Evolutionary conservation across 2,888 invertebrate genomes (phyloP), one percentile per base, ranked within the genome.

Genomic region (Eupithecia dodoneata): DNA sequence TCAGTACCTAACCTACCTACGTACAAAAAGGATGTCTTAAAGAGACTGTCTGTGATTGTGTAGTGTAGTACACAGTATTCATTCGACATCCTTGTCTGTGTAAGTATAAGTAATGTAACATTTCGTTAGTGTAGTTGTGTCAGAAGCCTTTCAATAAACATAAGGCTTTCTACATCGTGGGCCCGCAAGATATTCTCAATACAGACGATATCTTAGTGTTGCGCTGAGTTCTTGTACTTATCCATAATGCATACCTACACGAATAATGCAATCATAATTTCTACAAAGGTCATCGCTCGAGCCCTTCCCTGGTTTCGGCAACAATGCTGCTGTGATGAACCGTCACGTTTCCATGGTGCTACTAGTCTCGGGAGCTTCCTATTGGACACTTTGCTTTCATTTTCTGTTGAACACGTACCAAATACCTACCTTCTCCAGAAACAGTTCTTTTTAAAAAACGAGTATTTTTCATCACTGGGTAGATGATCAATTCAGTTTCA

Each of bases 231-330:
- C n/a, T 12, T 2, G 4, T 30, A 18, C 47, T 10, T 47, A 45
- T 70, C 47, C 70, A 70, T 70, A 70, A 70, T 70, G 70, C 47
- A 70, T 70, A 70, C 70, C 70, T 70, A 18, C 47, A 49, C 49
- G 41, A 63, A 63, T 44, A 73, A 49, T 67, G n/a, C 30, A 66
- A 69, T 69, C 66, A 67, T 13, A 72, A 72, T 67, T 55, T 59
- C n/a, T n/a, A 67, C 5, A 75, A 72, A 73, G 71, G 73, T 71
- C 73, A 65, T 71, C 66, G 73, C 12, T 73, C 73, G 49, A 65
- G 52, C 76, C 73, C 44, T 72, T 55, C 41, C 9, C 6, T 41
- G 73, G 47, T 73, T 76, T 71, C 66, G 73, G 73, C 71, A 76
- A 76, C 76, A 73, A 70, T 18, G 55, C 18, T 13, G 49, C 59